Percentiles rank a stretch among this genome's conserved stretches.
Evolutionary conservation across 1,140 invertebrate species (phyloP).

Genomic region (Oncopodura yosiiana): DNA sequence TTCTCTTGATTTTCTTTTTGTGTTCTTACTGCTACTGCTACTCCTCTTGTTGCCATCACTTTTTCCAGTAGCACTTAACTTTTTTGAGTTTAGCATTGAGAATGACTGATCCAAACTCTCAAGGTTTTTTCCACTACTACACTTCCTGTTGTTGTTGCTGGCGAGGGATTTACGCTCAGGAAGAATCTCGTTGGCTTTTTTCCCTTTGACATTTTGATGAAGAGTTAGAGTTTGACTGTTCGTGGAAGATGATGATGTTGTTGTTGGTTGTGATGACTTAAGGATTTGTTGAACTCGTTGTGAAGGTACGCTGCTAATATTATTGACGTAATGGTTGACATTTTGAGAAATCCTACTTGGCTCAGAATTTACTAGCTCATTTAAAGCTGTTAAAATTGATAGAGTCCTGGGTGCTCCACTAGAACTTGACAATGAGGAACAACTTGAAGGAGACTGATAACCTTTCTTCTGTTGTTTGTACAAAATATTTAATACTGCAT

Average conservation of each 20-base stretch:
- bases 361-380: constrained; percentile 26
- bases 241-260: background rate
- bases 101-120: too few relatives aligned
- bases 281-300: background rate
- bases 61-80: background rate
- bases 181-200: background rate
- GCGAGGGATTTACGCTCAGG: background rate
- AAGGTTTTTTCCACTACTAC: too few relatives aligned
- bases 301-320: background rate
- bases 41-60: background rate
- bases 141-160: background rate
- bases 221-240: background rate
- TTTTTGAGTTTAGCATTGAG: too few relatives aligned
- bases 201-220: background rate
- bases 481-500: too few relatives aligned
- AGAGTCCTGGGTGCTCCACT: constrained; percentile 22
- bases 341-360: constrained; percentile 8
- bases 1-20: constrained; percentile 20
- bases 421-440: constrained; percentile 15
- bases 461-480: constrained; percentile 17
- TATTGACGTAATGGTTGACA: background rate
- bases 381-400: constrained; percentile 26
- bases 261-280: background rate
- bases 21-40: too few relatives aligned
- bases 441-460: constrained; percentile 20